Percentiles rank a stretch among this genome's conserved stretches.
phyloP scores from a whole-genome alignment of 1,140 invertebrate genomes.

The Drosophila seguyi region DNA sequence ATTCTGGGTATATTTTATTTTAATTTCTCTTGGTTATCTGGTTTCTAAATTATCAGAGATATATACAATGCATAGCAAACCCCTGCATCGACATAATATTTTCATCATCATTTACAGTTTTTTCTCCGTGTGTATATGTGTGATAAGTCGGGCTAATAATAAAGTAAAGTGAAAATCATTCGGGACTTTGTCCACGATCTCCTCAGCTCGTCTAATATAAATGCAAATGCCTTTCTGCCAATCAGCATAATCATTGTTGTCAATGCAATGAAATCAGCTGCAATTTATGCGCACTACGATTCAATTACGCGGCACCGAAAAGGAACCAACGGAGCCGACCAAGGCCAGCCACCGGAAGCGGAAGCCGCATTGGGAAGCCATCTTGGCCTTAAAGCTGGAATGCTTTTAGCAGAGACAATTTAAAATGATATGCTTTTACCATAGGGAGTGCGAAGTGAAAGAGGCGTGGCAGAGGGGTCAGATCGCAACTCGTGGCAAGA shows the following conservation, averaged over 20 bases:
- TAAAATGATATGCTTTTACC: slow-evolving; percentile 38
- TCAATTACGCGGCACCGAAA: slow-evolving; percentile 54
- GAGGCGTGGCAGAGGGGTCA: slow-evolving; percentile 32
- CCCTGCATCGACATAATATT: no score
- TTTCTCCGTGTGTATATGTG: slow-evolving; percentile 14
- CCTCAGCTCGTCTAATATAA: slow-evolving; percentile 44
- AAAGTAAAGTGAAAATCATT: slow-evolving; percentile 54
- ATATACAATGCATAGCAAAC: not conserved
- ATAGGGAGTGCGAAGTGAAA: not conserved
- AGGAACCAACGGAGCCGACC: slow-evolving; percentile 14
- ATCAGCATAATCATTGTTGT: slow-evolving; percentile 52
- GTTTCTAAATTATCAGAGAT: not conserved
- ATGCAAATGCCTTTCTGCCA: slow-evolving; percentile 60
- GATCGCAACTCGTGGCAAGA: slow-evolving; percentile 25
- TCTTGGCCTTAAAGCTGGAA: slow-evolving; percentile 43
- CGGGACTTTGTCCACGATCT: slow-evolving; percentile 5
- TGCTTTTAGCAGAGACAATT: slow-evolving; percentile 43
- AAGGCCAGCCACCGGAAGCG: slow-evolving; percentile 46
- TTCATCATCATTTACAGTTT: no score
- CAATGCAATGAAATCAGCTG: slow-evolving; percentile 64
- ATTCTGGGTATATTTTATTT: no score
- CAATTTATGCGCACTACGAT: slow-evolving; percentile 66
- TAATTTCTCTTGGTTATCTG: not conserved
- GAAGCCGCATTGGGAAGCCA: slow-evolving; percentile 43
- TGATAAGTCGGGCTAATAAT: slow-evolving; percentile 52